Evolutionary conservation across 2,888 invertebrate genomes (phyloP), one percentile per base, ranked within the genome.

Genomic region (Ochropacha duplaris): DNA sequence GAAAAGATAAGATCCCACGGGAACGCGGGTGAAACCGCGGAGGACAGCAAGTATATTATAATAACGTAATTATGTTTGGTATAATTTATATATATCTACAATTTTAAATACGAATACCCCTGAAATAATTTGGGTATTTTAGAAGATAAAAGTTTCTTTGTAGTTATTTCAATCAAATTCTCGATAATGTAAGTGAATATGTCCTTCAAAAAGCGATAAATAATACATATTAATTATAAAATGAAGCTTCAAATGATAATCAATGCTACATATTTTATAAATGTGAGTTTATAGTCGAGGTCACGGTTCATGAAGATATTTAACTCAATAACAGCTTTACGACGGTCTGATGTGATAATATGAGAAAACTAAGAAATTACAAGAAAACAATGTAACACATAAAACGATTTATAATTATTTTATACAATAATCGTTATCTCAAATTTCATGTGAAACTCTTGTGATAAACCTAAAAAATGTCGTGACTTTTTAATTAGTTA

Each of bases 251-350:
- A 50, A 50, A 50, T 50, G 50, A 26, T 16, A 26, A 51, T 51
- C 31, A 51, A 28, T 28, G 28, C 16, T 26, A 26, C 26, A 50
- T 31, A 31, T 31, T 22, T 31, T 22, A 31, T 28, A 26, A 28
- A 16, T 59, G 57, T 56, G 62, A 63, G 63, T 57, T 57, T 58
- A 60, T 57, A 49, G 34, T 31, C 59, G 69, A 67, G 82, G 81
- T 75, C 71, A 66, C 63, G 81, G 83, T 78, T 83, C 80, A 79
- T 69, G 54, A 44, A 65, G 78, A 82, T 84, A 79, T 71, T 70
- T 66, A 69, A 76, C 72, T 73, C 70, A 72, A 78, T 78, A 83
- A 82, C 79, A 83, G 70, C 73, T 83, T 82, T 77, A 81, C 57
- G 70, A 78, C 71, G 54, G 22, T 52, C 54, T 22, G 26, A 58